These are phyloP conservation scores for Drosophila ohnishii DNA, from an alignment of 1,140 invertebrate genomes.

Conservation along the genomic window DNA sequence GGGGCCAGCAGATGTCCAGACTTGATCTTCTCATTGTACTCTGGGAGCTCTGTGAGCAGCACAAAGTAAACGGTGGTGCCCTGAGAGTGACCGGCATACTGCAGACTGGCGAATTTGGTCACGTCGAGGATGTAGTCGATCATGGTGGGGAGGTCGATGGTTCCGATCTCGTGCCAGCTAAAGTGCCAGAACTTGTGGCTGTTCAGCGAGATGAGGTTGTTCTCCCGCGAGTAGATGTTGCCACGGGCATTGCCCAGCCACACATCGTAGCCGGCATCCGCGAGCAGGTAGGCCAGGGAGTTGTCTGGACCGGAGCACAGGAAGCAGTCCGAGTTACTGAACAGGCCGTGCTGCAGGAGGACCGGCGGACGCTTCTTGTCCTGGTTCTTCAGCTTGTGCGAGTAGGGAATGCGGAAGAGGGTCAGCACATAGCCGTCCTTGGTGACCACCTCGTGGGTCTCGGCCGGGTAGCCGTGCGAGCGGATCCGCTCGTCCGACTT, in stretches of 20 bases:
- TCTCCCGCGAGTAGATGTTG: conserved; percentile 86
- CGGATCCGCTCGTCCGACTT: conserved; percentile 58
- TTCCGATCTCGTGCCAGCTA: conserved; percentile 89
- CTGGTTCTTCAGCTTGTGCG: conserved; percentile 59
- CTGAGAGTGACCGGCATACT: conserved; percentile 84
- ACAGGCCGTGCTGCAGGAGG: conserved; percentile 69
- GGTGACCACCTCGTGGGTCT: conserved; percentile 55
- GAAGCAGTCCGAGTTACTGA: conserved; percentile 74
- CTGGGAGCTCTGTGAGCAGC: conserved; percentile 83
- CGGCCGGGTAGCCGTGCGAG: conserved; percentile 65
- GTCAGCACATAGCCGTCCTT: conserved; percentile 65
- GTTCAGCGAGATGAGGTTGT: conserved; percentile 83
- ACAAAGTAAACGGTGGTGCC: conserved; percentile 85
- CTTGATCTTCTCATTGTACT: conserved; percentile 85
- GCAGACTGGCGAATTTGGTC: conserved; percentile 82
- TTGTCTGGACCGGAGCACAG: conserved; percentile 59
- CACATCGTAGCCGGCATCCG: conserved; percentile 88
- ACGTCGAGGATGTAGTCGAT: conserved; percentile 86
- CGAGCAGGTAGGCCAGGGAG: conserved; percentile 85
- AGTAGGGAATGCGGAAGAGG: conserved; percentile 70
- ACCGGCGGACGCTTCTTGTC: conserved; percentile 41
- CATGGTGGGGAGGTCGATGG: conserved; percentile 87
- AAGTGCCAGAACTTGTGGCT: conserved; percentile 80
- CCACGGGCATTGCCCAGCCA: conserved; percentile 90
- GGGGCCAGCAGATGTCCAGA: conserved; percentile 85